Evolutionary conservation across 2,113 vertebrate species (phyloP), one percentile per base, ranked within the genome.

Genomic region (Tachycineta bicolor): DNA sequence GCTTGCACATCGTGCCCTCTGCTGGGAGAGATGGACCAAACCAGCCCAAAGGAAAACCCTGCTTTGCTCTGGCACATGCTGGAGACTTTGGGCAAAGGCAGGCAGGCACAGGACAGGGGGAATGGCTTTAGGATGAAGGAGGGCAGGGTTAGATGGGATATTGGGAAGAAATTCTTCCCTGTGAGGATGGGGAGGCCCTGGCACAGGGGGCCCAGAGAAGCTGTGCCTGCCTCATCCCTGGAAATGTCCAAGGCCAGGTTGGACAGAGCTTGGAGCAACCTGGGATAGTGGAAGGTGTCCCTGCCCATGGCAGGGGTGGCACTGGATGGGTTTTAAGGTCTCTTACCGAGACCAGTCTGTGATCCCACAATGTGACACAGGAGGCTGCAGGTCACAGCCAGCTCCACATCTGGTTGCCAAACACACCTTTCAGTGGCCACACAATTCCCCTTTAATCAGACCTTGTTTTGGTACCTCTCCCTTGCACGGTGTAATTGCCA

Each of bases 1-100:
- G 5, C 53, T 93, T 56, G 79, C 31, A 10, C 80, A 34, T 56
- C 41, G 22, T 93, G 95, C 94, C 94, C 94, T 97, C 95, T 97
- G 83, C 94, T 89, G 93, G 96, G 80, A 92, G 63, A 21, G 3
- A 11, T 0, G 13, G 14, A 4, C 24, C 5, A 2, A 25, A 6
- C 13, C 76, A 14, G 43, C 25, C 14, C 13, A 0, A 1, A 34
- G 12, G 22, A 65, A 26, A 65, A 11, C 0, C 12, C 46, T 12
- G 46, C 22, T 3, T 4, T 5, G 25, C 44, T 46, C 44, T 46
- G 44, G 44, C 18, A 46, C 44, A 9, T 46, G 19, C 17, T 46
- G n/a, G n/a, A n/a, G n/a, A n/a, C n/a, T n/a, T n/a, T n/a, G n/a
- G n/a, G 8, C 10, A 39, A 60, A 28, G 28, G 8, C 24, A 47